Conservation (phyloP, 2,113 vertebrate genomes). For the Hydropotes inermis region DNA sequence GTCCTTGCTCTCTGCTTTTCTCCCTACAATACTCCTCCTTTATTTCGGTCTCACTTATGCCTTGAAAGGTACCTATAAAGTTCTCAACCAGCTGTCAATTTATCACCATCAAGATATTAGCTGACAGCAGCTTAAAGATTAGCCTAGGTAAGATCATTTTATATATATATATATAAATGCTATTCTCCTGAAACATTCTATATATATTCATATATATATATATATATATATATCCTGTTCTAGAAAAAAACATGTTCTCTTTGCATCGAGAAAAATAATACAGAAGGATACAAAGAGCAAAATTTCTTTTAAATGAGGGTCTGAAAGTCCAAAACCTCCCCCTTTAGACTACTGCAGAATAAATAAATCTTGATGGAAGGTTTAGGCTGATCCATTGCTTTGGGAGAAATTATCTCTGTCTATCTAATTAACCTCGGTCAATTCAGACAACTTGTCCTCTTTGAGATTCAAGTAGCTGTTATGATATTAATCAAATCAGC, state of each 20-base stretch:
- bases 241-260: not conserved
- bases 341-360: not conserved
- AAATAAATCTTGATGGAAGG: not conserved
- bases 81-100: slow-evolving; percentile 1
- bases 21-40: not conserved
- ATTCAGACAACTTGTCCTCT: not conserved
- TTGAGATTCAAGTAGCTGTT: not conserved
- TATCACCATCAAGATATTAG: not conserved
- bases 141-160: not conserved
- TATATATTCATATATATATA: no score
- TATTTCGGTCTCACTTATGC: not conserved
- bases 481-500: not conserved
- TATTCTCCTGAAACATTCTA: no score
- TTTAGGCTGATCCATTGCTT: not conserved
- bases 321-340: not conserved
- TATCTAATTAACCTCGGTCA: not conserved
- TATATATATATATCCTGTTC: not conserved
- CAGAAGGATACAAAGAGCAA: not conserved
- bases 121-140: not conserved
- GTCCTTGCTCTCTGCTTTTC: not conserved
- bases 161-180: no score
- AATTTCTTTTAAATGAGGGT: not conserved
- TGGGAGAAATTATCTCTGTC: not conserved
- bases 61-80: not conserved
- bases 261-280: not conserved